Base-by-base conservation (phyloP, 2,113 vertebrate genomes). In the Pollachius pollachius region DNA sequence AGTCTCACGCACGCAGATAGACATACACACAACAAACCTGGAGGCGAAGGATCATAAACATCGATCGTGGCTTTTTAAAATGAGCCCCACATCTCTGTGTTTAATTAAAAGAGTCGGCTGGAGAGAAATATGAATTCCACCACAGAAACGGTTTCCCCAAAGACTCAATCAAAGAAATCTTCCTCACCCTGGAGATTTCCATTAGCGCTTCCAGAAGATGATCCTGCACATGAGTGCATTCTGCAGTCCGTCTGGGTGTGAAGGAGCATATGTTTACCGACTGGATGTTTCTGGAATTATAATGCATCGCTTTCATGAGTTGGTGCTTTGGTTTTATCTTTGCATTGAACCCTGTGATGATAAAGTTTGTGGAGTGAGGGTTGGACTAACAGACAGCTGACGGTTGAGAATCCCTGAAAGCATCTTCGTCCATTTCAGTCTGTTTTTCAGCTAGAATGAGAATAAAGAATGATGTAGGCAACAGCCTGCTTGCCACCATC, bases 91-190 rank as follows among this genome's bases (percentile, higher is more conserved):
- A 71, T 72, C 66, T 62, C 66, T 70, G 57, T 65, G 37, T 82
- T 83, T 82, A 76, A 84, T 81, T 52, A 84, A 68, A 78, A 74
- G 19, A 66, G 58, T 74, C 41, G 15, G 78, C 13, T 34, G 11
- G 52, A 69, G 65, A 80, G 19, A 68, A 62, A 74, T 70, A 75
- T 71, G 62, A 73, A 81, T 68, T 72, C 17, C 30, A 25, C 62
- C 21, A 52, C 18, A 54, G 54, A 68, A 64, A 71, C 27, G 19
- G 30, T 19, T 25, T 76, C 69, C 69, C 73, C 23, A 34, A 34
- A 57, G 70, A 82, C 56, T 75, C 73, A 80, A 76, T 81, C 37
- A 73, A 78, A 25, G 71, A 81, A 77, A 73, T 34, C 58, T 72
- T 34, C 80, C 73, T 60, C 65, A 16, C 27, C 72, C 68, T 19